Percentiles rank a stretch among this genome's conserved stretches.
Evolutionary conservation across 2,797 vertebrate species (phyloP).

Genomic region (Ciconia nigra): DNA sequence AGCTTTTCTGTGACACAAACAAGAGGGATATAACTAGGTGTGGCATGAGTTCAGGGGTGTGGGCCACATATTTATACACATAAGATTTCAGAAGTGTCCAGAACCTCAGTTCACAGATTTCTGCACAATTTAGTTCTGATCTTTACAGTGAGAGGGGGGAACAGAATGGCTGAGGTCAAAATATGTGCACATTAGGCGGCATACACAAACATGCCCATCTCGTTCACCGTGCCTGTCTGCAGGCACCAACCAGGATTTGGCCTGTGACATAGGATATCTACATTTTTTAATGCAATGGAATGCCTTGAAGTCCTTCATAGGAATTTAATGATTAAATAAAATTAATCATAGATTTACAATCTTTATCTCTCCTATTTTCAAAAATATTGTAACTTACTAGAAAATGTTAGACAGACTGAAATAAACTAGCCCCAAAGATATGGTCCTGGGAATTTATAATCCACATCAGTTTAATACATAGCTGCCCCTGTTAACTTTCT

Average conservation of each 20-base stretch:
- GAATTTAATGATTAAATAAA: background rate
- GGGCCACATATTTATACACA: constrained; percentile 9
- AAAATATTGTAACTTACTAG: constrained; percentile 35
- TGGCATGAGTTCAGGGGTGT: background rate
- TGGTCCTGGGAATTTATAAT: constrained; percentile 69
- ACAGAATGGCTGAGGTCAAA: background rate
- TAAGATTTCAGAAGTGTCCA: background rate
- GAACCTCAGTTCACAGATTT: background rate
- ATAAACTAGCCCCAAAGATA: constrained; percentile 52
- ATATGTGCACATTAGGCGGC: background rate
- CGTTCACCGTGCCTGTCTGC: background rate
- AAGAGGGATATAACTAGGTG: constrained; percentile 1
- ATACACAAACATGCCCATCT: background rate
- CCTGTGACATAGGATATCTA: background rate
- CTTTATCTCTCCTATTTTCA: constrained; percentile 32
- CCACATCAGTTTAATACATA: constrained; percentile 73
- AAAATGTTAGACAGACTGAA: constrained; percentile 36
- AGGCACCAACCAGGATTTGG: background rate
- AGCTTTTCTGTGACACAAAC: background rate
- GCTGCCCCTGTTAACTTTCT: constrained; percentile 79
- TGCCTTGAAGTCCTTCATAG: constrained; percentile 1
- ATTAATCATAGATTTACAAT: background rate
- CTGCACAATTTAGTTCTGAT: background rate
- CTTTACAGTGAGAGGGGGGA: background rate
- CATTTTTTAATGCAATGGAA: constrained; percentile 6